Evolutionary conservation across 2,888 invertebrate species (phyloP).

Genomic region (Melipona bicolor): DNA sequence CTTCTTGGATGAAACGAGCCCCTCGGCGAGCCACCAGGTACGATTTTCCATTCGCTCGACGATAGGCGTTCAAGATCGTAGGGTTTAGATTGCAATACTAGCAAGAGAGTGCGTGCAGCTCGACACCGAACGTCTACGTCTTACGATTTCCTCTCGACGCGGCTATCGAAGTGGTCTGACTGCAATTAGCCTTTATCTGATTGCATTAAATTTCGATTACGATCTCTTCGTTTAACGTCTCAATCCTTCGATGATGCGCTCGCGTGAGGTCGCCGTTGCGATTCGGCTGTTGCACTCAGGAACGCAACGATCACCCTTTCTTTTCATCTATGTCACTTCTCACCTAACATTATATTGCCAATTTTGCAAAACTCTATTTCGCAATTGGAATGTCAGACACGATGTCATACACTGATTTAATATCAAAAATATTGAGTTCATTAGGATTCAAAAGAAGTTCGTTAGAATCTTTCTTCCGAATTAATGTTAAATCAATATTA

Average conservation of each 20-base stretch:
- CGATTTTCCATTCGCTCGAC: conserved; percentile 10
- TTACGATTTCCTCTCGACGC: conserved; percentile 57
- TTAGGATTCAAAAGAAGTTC: background rate
- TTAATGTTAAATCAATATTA: background rate
- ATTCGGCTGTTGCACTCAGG: conserved; percentile 5
- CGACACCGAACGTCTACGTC: conserved; percentile 32
- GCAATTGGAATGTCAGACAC: background rate
- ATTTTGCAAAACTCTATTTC: background rate
- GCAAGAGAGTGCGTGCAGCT: conserved; percentile 43
- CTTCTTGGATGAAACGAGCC: background rate
- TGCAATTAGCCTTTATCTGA: conserved; percentile 58
- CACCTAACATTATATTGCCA: background rate
- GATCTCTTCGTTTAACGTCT: conserved; percentile 46
- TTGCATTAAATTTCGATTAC: conserved; percentile 56
- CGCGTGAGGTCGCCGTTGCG: conserved; percentile 2
- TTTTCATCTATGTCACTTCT: background rate
- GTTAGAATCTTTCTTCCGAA: background rate
- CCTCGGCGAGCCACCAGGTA: background rate
- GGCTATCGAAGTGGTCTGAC: conserved; percentile 38
- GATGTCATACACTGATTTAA: background rate
- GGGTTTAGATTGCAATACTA: conserved; percentile 36
- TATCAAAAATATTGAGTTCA: background rate
- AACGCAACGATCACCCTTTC: conserved; percentile 2
- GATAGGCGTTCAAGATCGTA: conserved; percentile 31
- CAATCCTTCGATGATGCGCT: conserved; percentile 46